A percentile compares a stretch with the other conserved stretches of the same genome.
phyloP scores from a whole-genome alignment of 2,113 vertebrate species.

The Murina feae region DNA sequence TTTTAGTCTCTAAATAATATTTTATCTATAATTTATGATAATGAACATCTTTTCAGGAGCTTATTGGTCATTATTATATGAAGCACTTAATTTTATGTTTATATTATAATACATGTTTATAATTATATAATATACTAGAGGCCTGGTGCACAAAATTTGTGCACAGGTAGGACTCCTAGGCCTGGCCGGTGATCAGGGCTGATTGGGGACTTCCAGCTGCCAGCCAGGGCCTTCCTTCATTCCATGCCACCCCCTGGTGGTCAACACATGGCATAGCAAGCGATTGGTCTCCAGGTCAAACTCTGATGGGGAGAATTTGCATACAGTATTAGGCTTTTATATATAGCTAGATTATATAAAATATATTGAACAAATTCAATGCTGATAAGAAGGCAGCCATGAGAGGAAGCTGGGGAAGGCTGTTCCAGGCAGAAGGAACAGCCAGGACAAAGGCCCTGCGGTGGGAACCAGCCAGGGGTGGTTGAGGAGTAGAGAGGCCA shows the following conservation, averaged over 20 bases:
- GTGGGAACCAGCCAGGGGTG: not conserved
- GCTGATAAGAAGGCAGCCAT: not conserved
- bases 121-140: not conserved
- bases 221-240: too few relatives aligned
- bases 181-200: too few relatives aligned
- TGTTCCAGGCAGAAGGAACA: not conserved
- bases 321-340: too few relatives aligned
- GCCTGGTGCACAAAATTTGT: too few relatives aligned
- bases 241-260: too few relatives aligned
- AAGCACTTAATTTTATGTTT: not conserved
- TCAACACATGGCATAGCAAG: too few relatives aligned
- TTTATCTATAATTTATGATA: not conserved
- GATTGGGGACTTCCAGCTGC: too few relatives aligned
- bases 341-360: not conserved
- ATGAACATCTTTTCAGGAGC: not conserved
- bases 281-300: too few relatives aligned
- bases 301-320: too few relatives aligned
- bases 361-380: not conserved
- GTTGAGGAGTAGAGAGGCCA: not conserved
- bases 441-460: not conserved
- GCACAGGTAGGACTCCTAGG: too few relatives aligned
- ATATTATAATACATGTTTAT: not conserved
- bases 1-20: accelerated
- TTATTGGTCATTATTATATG: not conserved
- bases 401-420: not conserved